phyloP scores from a whole-genome alignment of 1,140 invertebrate genomes.

The Tribolium castaneum region DNA sequence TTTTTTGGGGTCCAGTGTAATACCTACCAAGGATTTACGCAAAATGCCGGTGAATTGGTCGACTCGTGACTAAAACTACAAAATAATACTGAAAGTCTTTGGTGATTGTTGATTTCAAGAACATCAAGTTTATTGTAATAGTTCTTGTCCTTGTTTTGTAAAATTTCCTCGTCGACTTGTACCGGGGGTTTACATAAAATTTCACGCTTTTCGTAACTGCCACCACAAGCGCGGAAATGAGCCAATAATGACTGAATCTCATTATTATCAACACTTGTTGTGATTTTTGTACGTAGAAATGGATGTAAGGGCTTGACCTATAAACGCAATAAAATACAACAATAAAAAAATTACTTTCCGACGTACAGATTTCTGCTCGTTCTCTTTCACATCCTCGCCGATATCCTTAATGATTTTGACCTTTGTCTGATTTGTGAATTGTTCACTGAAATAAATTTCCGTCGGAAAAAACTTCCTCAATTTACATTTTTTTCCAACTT shows the following conservation, averaged over 20 bases:
- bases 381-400: conserved; percentile 41
- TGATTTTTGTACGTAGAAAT: conserved; percentile 79
- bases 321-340: neutral
- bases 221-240: conserved; percentile 87
- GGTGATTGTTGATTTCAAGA: conserved; percentile 88
- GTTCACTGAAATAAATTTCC: conserved; percentile 82
- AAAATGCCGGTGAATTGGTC: conserved; percentile 85
- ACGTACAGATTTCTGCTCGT: neutral
- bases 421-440: conserved; percentile 59
- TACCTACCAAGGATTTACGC: conserved; percentile 86
- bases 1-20: no score
- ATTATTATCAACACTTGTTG: conserved; percentile 70
- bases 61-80: conserved; percentile 90
- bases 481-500: conserved; percentile 80
- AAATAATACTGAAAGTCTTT: conserved; percentile 89
- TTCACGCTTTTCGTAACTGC: conserved; percentile 67
- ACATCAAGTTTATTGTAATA: conserved; percentile 71
- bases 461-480: conserved; percentile 82
- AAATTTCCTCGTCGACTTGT: neutral
- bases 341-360: neutral
- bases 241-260: conserved; percentile 81
- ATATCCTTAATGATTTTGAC: neutral
- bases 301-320: conserved; percentile 70
- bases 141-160: conserved; percentile 19
- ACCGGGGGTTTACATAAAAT: conserved; percentile 48